Evolutionary conservation across 2,888 invertebrate species (phyloP), one percentile per base, ranked within the genome.

Genomic region (Entomobrya multifasciata): DNA sequence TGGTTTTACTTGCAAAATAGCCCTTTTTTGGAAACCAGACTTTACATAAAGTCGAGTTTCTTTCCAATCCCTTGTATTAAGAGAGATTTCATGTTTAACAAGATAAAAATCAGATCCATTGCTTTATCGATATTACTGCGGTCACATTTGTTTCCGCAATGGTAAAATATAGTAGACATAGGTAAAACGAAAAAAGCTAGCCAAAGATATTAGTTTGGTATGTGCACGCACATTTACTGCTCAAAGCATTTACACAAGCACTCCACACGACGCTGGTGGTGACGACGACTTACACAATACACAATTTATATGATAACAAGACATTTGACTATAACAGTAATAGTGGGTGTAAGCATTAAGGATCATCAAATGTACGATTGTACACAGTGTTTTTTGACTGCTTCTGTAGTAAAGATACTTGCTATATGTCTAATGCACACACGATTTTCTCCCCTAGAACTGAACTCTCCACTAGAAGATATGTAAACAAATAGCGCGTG

Each of bases 21-120:
- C 5, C 41, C 44, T 47, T 65, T 79, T 44, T n/a, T n/a, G n/a
- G n/a, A n/a, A n/a, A n/a, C n/a, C n/a, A n/a, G n/a, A n/a, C n/a
- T n/a, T n/a, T n/a, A n/a, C n/a, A n/a, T n/a, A n/a, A n/a, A n/a
- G n/a, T n/a, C n/a, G n/a, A n/a, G 22, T 57, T 22, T 25, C 52
- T 67, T 67, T 15, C n/a, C 36, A 81, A 81, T 81, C 70, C 67
- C 52, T 55, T 67, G 65, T 52, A 13, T 36, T 41, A 10, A 65
- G 41, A 41, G 57, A 67, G 60, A 67, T 27, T 55, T 57, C 44
- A 27, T 77, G 84, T 84, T 41, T 84, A 77, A 70, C 70, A 55
- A 77, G 84, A 84, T 84, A 84, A 84, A 84, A 78, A 84, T 84
- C 78, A 84, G 70, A 84, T 84, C 78, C 84, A 84, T 84, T 84